Evolutionary conservation across 2,113 vertebrate genomes (phyloP).

Genomic region (Lycaon pictus): DNA sequence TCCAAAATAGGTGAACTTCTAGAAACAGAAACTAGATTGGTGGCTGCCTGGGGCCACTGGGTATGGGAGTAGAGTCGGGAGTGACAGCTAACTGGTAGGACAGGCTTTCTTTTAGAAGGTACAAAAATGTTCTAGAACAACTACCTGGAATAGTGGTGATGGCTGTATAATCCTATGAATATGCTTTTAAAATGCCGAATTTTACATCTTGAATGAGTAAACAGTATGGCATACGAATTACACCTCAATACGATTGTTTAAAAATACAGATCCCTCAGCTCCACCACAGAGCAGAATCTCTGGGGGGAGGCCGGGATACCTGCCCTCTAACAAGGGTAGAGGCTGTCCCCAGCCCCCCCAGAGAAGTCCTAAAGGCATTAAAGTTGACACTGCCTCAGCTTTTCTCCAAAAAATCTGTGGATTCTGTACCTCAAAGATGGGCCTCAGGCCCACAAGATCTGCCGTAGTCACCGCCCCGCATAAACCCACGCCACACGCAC

Average conservation of each 20-base stretch:
- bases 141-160: not conserved
- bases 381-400: not conserved
- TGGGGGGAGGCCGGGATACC: not conserved
- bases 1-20: not conserved
- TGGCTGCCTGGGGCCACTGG: not conserved
- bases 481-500: not conserved
- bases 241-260: not conserved
- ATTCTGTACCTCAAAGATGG: not conserved
- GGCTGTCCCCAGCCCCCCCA: not conserved
- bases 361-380: not conserved
- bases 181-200: not conserved
- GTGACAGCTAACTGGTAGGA: not conserved
- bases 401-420: not conserved
- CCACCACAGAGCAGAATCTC: not conserved
- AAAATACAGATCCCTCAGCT: not conserved
- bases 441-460: not conserved
- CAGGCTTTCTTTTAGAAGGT: not conserved
- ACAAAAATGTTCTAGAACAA: not conserved
- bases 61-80: rapidly evolving
- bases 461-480: not conserved
- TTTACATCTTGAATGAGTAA: not conserved
- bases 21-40: not conserved
- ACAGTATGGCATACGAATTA: not conserved
- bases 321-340: not conserved
- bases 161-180: not conserved